phyloP scores from a whole-genome alignment of 2,113 vertebrate genomes.

The Sardina pilchardus region DNA sequence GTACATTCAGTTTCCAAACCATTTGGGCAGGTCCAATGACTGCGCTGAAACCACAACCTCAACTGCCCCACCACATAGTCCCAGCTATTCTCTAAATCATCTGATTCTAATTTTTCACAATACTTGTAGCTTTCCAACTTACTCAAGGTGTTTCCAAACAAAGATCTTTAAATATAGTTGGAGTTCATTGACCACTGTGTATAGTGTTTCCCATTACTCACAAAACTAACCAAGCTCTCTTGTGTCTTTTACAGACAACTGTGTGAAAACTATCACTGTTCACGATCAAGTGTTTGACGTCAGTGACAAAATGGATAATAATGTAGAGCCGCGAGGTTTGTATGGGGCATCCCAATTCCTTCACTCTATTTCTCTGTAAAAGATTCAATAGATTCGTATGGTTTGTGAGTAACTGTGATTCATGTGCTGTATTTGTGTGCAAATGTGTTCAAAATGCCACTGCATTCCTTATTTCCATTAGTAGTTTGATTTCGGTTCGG shows the following conservation, averaged over 20 bases:
- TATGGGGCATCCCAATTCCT: constrained; percentile 56
- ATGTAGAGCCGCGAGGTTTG: constrained; percentile 98
- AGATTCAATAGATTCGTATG: background rate
- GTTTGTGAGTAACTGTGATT: background rate
- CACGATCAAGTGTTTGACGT: constrained; percentile 95
- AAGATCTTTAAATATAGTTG: background rate
- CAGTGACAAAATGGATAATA: constrained; percentile 97
- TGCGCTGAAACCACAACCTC: no score
- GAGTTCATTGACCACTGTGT: background rate
- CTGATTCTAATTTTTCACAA: no score
- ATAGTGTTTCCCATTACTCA: constrained; percentile 52
- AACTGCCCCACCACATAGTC: no score
- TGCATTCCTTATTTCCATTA: background rate
- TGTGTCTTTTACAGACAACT: constrained; percentile 89
- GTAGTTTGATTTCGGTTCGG: background rate
- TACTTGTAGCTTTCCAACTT: no score
- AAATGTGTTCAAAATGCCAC: background rate
- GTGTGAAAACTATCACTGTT: constrained; percentile 93
- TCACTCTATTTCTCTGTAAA: background rate
- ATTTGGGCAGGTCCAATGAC: no score
- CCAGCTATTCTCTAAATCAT: no score
- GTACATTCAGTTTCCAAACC: no score
- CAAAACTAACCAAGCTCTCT: constrained; percentile 56
- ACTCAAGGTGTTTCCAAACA: no score
- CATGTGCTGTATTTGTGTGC: background rate